Conservation (phyloP, 2,888 invertebrate genomes). For the Eristalis intricaria region DNA sequence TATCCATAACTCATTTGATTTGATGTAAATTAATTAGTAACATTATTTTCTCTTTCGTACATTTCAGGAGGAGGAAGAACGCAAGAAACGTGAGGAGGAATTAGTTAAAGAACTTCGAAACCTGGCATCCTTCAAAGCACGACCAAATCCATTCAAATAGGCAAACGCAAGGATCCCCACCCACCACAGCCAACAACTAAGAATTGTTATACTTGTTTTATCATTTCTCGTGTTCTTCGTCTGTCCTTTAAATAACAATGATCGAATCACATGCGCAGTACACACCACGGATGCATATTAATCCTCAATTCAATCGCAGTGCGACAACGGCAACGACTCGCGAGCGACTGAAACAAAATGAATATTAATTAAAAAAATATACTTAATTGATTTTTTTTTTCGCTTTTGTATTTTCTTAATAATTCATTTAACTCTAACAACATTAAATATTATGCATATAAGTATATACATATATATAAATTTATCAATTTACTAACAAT, state of each 20-base stretch:
- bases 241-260: constrained; percentile 10
- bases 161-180: constrained; percentile 49
- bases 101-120: constrained; percentile 78
- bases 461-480: constrained; percentile 50
- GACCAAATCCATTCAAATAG: constrained; percentile 80
- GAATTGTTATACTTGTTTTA: constrained; percentile 5
- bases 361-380: constrained; percentile 42
- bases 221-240: not conserved
- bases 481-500: constrained; percentile 66
- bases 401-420: constrained; percentile 39
- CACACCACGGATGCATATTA: not conserved
- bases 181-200: not conserved
- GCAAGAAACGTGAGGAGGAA: constrained; percentile 77
- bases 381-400: constrained; percentile 61
- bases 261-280: not conserved
- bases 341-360: constrained; percentile 20
- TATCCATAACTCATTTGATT: no score
- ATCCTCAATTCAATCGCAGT: not conserved
- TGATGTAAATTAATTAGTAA: not conserved
- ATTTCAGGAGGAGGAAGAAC: constrained; percentile 78
- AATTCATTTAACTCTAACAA: constrained; percentile 52
- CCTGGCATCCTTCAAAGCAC: constrained; percentile 79
- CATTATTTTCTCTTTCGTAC: not conserved
- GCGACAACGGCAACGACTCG: constrained; percentile 1
- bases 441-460: constrained; percentile 43